Percentiles rank a stretch among this genome's conserved stretches.
Conservation (phyloP, 2,888 invertebrate species). For the Trissonchulus latispiculum region DNA sequence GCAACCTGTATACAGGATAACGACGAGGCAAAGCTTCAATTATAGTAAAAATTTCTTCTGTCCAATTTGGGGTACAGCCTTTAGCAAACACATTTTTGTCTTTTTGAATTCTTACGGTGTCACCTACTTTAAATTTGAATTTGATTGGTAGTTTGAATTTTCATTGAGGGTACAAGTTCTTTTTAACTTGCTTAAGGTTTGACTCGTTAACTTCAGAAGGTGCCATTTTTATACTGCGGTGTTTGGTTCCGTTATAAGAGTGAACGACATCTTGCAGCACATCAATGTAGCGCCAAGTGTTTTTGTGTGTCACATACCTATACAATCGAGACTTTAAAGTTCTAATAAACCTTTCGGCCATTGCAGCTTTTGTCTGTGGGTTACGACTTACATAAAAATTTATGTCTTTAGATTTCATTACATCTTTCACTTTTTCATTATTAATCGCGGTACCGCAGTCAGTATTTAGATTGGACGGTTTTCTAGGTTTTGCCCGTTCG, state of each 20-base stretch:
- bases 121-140: slow-evolving; percentile 15
- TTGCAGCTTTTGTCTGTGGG: neutral
- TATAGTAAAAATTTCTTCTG: slow-evolving; percentile 9
- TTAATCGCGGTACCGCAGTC: neutral
- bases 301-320: slow-evolving; percentile 10
- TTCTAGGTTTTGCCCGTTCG: neutral
- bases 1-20: neutral
- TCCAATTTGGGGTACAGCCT: neutral
- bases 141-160: neutral
- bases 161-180: neutral
- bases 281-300: slow-evolving; percentile 13
- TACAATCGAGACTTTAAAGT: slow-evolving; percentile 1
- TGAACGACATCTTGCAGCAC: neutral
- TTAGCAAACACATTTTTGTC: slow-evolving; percentile 3
- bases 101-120: slow-evolving; percentile 4
- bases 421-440: neutral
- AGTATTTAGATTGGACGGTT: neutral
- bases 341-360: slow-evolving; percentile 11
- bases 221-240: neutral
- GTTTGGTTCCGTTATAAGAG: slow-evolving; percentile 5
- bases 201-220: neutral
- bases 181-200: neutral
- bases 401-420: neutral
- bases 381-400: neutral
- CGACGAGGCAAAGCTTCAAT: neutral